Conservation (phyloP, 2,113 vertebrate genomes). For the Mastomys natalensis region DNA sequence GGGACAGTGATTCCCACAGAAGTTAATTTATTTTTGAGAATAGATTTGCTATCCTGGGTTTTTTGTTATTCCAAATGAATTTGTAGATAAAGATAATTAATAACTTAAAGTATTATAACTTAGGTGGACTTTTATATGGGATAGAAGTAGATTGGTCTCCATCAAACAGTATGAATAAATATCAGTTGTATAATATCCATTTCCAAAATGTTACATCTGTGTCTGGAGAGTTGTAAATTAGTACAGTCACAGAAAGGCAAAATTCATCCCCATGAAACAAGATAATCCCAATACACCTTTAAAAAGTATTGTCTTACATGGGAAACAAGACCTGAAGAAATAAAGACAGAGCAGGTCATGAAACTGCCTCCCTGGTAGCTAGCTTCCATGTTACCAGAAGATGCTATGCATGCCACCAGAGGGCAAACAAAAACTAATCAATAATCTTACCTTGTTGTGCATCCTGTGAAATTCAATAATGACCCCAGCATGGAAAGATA, state of each 20-base stretch:
- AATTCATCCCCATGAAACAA: background rate
- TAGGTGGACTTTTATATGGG: background rate
- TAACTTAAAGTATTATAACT: slow-evolving; percentile 12
- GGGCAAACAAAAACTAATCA: background rate
- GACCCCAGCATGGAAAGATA: background rate
- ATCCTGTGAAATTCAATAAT: background rate
- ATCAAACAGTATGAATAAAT: background rate
- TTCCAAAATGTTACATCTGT: background rate
- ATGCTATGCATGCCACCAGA: background rate
- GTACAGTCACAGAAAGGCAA: background rate
- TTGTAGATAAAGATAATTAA: slow-evolving; percentile 21
- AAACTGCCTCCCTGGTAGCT: background rate
- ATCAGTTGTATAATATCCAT: background rate
- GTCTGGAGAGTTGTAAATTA: background rate
- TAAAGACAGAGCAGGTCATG: background rate
- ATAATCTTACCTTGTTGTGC: background rate
- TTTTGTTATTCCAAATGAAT: no score
- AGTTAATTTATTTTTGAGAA: no score
- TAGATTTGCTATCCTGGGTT: no score
- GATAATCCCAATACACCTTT: background rate
- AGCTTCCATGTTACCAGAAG: background rate
- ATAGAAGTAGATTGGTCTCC: background rate
- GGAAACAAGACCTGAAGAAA: background rate
- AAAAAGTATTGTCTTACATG: background rate
- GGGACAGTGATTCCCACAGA: no score